Percentiles rank a stretch among this genome's conserved stretches.
phyloP scores from a whole-genome alignment of 2,113 vertebrate species.

The Cyanoramphus novaezelandiae region DNA sequence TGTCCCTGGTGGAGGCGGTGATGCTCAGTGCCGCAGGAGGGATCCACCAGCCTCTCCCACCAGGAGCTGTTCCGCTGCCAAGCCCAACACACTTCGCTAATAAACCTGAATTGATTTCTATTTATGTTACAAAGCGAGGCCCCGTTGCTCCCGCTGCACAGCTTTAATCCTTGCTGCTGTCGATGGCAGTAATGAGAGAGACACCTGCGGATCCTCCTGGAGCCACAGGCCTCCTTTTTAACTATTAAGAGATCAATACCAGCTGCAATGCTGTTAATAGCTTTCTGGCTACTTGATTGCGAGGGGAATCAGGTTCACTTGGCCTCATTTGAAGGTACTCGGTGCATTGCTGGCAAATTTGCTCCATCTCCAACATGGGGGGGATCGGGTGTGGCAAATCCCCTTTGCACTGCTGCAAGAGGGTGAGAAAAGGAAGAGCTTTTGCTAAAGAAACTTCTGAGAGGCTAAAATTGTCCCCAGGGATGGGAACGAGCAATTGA shows the following conservation, averaged over 20 bases:
- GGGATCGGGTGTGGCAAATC: background rate
- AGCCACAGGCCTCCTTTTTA: background rate
- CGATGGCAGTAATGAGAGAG: background rate
- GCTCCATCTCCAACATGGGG: fast-evolving
- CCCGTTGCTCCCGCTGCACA: background rate
- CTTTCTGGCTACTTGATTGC: background rate
- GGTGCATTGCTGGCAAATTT: background rate
- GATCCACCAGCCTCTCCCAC: fast-evolving
- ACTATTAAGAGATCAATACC: background rate
- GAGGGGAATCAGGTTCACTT: fast-evolving
- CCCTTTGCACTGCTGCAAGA: background rate
- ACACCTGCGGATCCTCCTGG: background rate
- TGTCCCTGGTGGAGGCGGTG: background rate
- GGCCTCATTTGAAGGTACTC: fast-evolving
- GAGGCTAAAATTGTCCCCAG: background rate
- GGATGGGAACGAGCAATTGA: background rate
- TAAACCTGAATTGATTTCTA: background rate
- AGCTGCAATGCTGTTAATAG: background rate
- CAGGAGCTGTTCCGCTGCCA: background rate
- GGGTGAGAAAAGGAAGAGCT: background rate
- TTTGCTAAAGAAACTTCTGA: background rate
- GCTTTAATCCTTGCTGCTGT: background rate
- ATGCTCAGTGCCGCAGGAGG: background rate
- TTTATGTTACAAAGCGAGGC: background rate
- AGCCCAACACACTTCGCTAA: background rate